Conservation (phyloP, 2,888 invertebrate genomes). For the Harpalus rubripes region DNA sequence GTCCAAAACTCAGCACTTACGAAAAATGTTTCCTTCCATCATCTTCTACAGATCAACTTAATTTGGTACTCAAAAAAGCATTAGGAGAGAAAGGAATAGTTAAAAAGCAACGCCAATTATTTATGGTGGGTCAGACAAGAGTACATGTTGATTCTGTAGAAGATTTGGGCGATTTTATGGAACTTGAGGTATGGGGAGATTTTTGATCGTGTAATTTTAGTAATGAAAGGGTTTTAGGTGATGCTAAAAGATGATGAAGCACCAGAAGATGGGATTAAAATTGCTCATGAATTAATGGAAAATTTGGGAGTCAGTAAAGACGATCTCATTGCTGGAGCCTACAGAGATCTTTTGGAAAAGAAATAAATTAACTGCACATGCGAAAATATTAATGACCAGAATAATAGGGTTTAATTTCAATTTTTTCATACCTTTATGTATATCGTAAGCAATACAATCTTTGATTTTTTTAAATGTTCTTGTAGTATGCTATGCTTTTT, state of each 20-base stretch:
- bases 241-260: conserved; percentile 83
- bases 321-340: conserved; percentile 86
- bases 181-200: conserved; percentile 84
- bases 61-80: conserved; percentile 80
- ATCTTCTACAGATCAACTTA: conserved; percentile 79
- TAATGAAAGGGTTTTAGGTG: conserved; percentile 77
- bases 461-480: background rate
- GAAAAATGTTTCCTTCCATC: conserved; percentile 81
- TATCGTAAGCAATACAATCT: background rate
- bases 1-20: conserved; percentile 90
- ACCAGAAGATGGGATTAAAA: conserved; percentile 83
- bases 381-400: no score
- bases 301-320: conserved; percentile 82
- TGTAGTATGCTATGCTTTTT: background rate
- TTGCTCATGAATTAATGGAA: conserved; percentile 85
- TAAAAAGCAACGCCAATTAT: conserved; percentile 87
- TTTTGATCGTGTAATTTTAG: no score
- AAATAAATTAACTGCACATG: conserved; percentile 64
- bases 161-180: conserved; percentile 89
- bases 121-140: conserved; percentile 89
- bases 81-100: conserved; percentile 87
- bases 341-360: conserved; percentile 83
- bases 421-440: no score
- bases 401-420: no score
- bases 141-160: conserved; percentile 93